Evolutionary conservation across 2,888 invertebrate genomes (phyloP), one percentile per base, ranked within the genome.

Genomic region (Ophioninae sp.): DNA sequence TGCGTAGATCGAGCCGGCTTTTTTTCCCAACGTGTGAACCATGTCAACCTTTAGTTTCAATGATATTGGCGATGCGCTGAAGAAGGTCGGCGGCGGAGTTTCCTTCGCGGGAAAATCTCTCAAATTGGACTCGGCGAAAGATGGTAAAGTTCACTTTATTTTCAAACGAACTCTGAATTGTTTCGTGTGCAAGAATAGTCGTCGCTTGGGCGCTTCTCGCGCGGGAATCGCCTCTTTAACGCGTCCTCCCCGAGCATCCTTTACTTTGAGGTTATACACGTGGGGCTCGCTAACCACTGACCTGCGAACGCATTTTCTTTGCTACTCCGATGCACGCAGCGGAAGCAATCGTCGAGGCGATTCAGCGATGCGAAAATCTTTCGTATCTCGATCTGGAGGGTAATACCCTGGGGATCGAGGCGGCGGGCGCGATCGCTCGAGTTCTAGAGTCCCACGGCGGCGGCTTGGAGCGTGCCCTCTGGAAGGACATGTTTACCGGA

Each of bases 401-500:
- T 8, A 99, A 99, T 91, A 98, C 99, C 0, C 93, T 99, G 30
- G 99, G 99, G 0, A 97, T 98, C 13, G 96, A 96, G 20, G 99
- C 98, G 0, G 97, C 99, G 0, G 95, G 96, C 90, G 97, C 95
- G 0, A 96, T 99, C 78, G 97, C 97, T 0, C 95, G 96, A 90
- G 96, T 97, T 0, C 93, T 99, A 64, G 95, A 96, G 87, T 94
- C 94, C 22, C 97, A 97, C 88, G 96, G 96, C 0, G 96, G 97
- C 90, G 95, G 97, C 85, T 94, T 96, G 85, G 95, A 96, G 90
- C 93, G 95, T 86, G 98, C 98, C 0, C 93, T 97, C 77, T 99
- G 99, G 97, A 98, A 98, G 83, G 99, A 99, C 90, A 96, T 99
- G 95, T 99, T 99, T 92, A 99, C 99, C 0, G 97, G 99, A 0